Conservation (phyloP, 2,113 vertebrate species). For the Mirounga angustirostris region DNA sequence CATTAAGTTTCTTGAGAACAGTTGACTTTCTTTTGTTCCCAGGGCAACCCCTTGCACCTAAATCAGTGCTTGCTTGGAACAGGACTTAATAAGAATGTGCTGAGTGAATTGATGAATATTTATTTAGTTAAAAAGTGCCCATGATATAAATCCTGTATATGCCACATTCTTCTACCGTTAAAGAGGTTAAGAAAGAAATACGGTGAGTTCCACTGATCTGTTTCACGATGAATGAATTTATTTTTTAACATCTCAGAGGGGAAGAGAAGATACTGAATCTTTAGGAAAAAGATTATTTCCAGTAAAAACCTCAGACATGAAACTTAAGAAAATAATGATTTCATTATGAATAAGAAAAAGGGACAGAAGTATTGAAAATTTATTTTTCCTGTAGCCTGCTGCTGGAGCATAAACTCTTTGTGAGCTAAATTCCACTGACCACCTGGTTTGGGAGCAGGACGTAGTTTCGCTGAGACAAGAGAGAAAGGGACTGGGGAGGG, state of each 20-base stretch:
- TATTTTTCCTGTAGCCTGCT: constrained; percentile 1
- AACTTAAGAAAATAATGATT: constrained; percentile 48
- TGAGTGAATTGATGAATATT: constrained; percentile 45
- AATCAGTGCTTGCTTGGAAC: not conserved
- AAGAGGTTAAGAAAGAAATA: constrained; percentile 8
- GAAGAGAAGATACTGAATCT: constrained; percentile 31
- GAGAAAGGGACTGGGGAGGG: not conserved
- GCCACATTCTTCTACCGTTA: not conserved
- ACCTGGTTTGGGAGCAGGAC: not conserved
- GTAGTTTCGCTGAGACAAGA: constrained; percentile 39
- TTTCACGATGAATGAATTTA: constrained; percentile 15
- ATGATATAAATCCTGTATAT: not conserved
- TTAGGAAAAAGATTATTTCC: constrained; percentile 20
- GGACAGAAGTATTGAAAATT: not conserved
- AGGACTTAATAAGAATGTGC: not conserved
- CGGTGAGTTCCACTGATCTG: not conserved
- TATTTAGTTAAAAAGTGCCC: not conserved
- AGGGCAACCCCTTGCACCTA: not conserved
- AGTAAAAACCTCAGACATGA: constrained; percentile 25
- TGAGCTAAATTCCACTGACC: not conserved
- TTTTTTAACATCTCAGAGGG: not conserved
- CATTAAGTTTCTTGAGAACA: not conserved
- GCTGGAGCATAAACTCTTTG: not conserved
- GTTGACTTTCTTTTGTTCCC: not conserved
- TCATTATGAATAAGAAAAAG: not conserved